Base-by-base conservation (phyloP, 2,113 vertebrate genomes). In the Tinamus guttatus region DNA sequence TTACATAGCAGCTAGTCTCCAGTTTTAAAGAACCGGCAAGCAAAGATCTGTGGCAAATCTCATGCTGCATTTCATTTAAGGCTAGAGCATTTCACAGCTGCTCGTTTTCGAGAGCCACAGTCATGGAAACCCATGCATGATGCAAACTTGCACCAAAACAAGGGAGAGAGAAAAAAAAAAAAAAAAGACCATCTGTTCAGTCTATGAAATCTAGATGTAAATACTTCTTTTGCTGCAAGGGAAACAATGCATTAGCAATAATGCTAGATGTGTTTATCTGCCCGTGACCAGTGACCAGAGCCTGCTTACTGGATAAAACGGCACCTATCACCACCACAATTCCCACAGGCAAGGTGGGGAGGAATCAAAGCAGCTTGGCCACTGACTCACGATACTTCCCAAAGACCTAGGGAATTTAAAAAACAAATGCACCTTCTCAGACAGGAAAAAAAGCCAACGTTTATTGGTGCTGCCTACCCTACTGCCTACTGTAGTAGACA, bases 101-200 rank as follows among this genome's bases (percentile, higher is more conserved):
- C 84, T 90, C 52, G 86, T 95, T 93, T 93, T 77, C 82, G 87
- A 89, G 95, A 87, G 89, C 90, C 96, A 95, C 89, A 89, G 30
- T 85, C 91, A 87, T 75, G 91, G 81, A 95, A 96, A 70, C 79
- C 60, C 59, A 89, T 70, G 79, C 85, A 93, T 74, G 3, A 71
- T 75, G 91, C 91, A 91, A 84, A 82, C 68, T 91, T 85, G 84
- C 78, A 94, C 75, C 86, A 97, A 95, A 94, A 96, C 89, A 95
- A 2, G 32, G 78, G 49, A 82, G 71, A 68, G 27, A 56, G 20
- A 10, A 16, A 5, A 11, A 21, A 16, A 63, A 36, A 24, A 43
- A 25, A 49, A 20, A 54, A 79, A 63, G 40, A 63, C 91, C 93
- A 95, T 91, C 93, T 93, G 93, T 83, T 95, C 13, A 4, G 79